Evolutionary conservation across 1,140 invertebrate species (phyloP).

Genomic region (Charaxes varanes): DNA sequence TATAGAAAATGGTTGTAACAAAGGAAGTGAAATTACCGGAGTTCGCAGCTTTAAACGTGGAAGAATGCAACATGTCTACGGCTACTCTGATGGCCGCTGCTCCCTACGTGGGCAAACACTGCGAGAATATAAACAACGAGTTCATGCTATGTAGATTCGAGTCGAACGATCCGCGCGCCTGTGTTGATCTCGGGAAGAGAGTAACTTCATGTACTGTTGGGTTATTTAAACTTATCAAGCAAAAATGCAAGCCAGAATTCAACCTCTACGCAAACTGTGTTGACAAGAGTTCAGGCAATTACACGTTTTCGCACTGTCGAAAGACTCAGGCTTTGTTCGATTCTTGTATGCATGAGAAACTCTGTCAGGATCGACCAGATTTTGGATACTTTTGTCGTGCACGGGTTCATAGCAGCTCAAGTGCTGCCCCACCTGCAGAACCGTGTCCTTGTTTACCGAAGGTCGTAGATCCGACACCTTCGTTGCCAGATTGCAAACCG

Average conservation of each 20-base stretch:
- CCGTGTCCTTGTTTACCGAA: conserved; percentile 67
- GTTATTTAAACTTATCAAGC: conserved; percentile 91
- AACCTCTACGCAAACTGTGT: conserved; percentile 91
- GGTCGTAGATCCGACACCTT: conserved; percentile 76
- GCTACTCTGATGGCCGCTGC: conserved; percentile 86
- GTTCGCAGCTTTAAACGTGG: conserved; percentile 85
- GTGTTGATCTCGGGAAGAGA: conserved; percentile 90
- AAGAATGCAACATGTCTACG: conserved; percentile 89
- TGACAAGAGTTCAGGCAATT: conserved; percentile 83
- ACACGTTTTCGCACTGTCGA: conserved; percentile 82
- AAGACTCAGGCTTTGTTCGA: conserved; percentile 90
- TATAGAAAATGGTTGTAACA: conserved; percentile 86
- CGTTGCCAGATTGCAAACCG: conserved; percentile 77
- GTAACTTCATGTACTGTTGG: conserved; percentile 92
- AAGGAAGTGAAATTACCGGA: conserved; percentile 82
- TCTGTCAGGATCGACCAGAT: conserved; percentile 87
- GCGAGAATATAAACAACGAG: conserved; percentile 93
- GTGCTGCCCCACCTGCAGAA: conserved; percentile 71
- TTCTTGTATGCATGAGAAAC: conserved; percentile 88
- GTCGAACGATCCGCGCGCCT: conserved; percentile 88
- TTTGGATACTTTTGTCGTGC: conserved; percentile 89
- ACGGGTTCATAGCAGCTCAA: conserved; percentile 81
- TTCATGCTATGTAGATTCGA: conserved; percentile 94
- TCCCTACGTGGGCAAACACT: conserved; percentile 92
- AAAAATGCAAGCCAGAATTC: conserved; percentile 88